Conservation (phyloP, 1,140 invertebrate species). For the Cecropterus lyciades region DNA sequence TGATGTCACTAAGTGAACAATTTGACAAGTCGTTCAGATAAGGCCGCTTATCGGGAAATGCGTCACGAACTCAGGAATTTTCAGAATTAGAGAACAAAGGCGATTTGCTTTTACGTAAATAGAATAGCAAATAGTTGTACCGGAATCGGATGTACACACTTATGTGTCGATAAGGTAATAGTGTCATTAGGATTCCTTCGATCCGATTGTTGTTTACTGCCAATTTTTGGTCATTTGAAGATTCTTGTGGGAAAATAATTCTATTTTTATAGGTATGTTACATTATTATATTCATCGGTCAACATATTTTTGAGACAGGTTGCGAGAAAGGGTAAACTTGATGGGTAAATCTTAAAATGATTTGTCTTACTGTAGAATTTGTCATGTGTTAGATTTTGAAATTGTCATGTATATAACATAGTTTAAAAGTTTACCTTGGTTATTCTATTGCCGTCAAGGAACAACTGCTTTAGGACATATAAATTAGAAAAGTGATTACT, state of each 20-base stretch:
- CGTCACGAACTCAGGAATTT: slow-evolving; percentile 59
- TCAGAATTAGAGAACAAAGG: slow-evolving; percentile 24
- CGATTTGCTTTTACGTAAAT: background rate
- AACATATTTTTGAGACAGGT: no score
- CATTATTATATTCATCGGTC: no score
- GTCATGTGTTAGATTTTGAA: no score
- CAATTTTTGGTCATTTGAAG: background rate
- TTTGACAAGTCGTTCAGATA: slow-evolving; percentile 60
- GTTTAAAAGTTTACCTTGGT: slow-evolving; percentile 87
- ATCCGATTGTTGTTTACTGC: no score
- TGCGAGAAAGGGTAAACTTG: no score
- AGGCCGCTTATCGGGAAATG: slow-evolving; percentile 59
- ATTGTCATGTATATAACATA: no score
- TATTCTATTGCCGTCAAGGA: slow-evolving; percentile 91
- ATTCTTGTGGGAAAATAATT: background rate
- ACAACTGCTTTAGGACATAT: slow-evolving; percentile 89
- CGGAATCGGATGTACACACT: slow-evolving; percentile 15
- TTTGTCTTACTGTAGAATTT: no score
- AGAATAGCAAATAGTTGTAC: slow-evolving; percentile 10
- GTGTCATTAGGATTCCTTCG: background rate
- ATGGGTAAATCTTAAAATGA: no score
- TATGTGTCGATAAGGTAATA: background rate
- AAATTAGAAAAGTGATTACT: slow-evolving; percentile 90
- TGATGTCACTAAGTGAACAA: slow-evolving; percentile 63
- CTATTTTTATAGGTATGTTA: no score